These are phyloP conservation scores for Bombus pyrosoma DNA, from an alignment of 1,140 invertebrate species.

Conservation along the genomic window DNA sequence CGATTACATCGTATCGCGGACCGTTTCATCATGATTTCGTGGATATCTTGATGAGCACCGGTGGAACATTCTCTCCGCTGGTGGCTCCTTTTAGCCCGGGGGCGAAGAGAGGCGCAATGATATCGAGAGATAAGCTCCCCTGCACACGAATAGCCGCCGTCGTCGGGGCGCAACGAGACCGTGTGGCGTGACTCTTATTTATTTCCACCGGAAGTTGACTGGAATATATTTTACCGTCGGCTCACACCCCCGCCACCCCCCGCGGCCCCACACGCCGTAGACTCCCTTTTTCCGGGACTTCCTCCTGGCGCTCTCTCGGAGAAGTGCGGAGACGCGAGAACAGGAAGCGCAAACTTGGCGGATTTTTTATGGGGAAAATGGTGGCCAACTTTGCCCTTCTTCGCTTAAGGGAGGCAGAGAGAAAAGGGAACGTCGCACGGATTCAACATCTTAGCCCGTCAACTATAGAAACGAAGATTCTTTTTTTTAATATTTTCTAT, in stretches of 20 bases:
- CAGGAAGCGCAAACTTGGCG: slow-evolving; percentile 81
- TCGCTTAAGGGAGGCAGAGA: background rate
- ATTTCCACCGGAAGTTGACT: slow-evolving; percentile 82
- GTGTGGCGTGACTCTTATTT: slow-evolving; percentile 82
- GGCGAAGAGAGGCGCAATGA: slow-evolving; percentile 56
- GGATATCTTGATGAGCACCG: slow-evolving; percentile 61
- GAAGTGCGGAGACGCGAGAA: slow-evolving; percentile 77
- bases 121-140: slow-evolving; percentile 79
- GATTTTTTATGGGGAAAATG: slow-evolving; percentile 79
- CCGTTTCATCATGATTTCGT: slow-evolving; percentile 50
- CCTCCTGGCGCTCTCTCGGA: slow-evolving; percentile 71
- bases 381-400: slow-evolving; percentile 56
- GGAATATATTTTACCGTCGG: slow-evolving; percentile 81
- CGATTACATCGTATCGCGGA: slow-evolving; percentile 42
- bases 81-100: slow-evolving; percentile 51
- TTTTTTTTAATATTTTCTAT: background rate
- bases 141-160: slow-evolving; percentile 75
- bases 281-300: slow-evolving; percentile 60
- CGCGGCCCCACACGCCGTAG: slow-evolving; percentile 1
- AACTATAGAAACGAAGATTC: slow-evolving; percentile 7
- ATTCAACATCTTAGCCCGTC: slow-evolving; percentile 36
- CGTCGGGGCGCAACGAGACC: slow-evolving; percentile 72
- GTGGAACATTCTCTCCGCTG: slow-evolving; percentile 42
- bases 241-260: slow-evolving; percentile 59
- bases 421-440: background rate